A percentile compares a stretch with the other conserved stretches of the same genome.
Conservation (phyloP, 2,797 vertebrate species). For the Sebastes paucispinis region DNA sequence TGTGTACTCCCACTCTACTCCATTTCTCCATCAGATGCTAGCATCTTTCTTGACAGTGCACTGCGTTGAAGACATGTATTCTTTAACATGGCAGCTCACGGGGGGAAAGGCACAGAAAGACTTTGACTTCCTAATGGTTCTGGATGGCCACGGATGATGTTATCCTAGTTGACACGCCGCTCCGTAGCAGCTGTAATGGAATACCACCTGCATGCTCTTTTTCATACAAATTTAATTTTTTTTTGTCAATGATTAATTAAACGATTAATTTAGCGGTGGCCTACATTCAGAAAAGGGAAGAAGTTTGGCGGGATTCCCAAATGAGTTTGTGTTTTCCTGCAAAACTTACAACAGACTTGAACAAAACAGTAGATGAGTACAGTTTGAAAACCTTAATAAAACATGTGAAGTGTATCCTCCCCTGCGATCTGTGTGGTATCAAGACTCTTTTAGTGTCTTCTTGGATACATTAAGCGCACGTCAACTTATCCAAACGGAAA, state of each 20-base stretch:
- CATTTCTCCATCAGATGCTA: constrained; percentile 23
- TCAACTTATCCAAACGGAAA: constrained; percentile 15
- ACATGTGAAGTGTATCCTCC: constrained; percentile 35
- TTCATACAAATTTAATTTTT: constrained; percentile 19
- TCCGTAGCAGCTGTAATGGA: constrained; percentile 45
- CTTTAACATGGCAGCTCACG: constrained; percentile 65
- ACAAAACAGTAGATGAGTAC: constrained; percentile 44
- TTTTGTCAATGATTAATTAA: constrained; percentile 43
- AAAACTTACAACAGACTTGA: constrained; percentile 25
- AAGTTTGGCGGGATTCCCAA: constrained; percentile 13
- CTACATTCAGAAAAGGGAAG: constrained; percentile 33
- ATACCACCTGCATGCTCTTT: constrained; percentile 40
- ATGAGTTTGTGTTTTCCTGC: constrained; percentile 17
- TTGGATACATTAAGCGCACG: constrained; percentile 30
- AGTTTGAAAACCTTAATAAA: constrained; percentile 59
- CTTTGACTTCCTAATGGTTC: constrained; percentile 61
- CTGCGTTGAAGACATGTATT: constrained; percentile 59
- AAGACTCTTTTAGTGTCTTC: constrained; percentile 40
- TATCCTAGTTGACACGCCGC: constrained; percentile 69
- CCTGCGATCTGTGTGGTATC: constrained; percentile 21
- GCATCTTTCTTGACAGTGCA: constrained; percentile 35
- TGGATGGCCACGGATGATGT: constrained; percentile 59
- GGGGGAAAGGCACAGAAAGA: constrained; percentile 58
- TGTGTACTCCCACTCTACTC: constrained; percentile 13
- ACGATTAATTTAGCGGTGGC: constrained; percentile 26